Percentiles rank a stretch among this genome's conserved stretches.
Evolutionary conservation across 2,888 invertebrate species (phyloP).

Genomic region (Machimus rusticus): DNA sequence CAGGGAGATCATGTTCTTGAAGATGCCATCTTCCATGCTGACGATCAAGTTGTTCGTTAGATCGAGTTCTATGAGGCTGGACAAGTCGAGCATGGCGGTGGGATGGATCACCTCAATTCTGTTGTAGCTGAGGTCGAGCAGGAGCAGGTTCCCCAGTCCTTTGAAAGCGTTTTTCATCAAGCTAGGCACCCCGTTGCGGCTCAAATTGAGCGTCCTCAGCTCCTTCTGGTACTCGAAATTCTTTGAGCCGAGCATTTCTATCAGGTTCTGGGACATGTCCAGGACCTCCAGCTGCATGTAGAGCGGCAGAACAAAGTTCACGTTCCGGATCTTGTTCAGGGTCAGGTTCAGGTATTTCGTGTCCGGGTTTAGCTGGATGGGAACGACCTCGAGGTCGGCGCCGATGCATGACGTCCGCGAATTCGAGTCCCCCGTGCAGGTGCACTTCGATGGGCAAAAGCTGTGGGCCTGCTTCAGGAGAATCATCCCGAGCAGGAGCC

Average conservation of each 20-base stretch:
- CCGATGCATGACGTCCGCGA: slow-evolving; percentile 79
- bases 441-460: slow-evolving; percentile 82
- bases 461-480: slow-evolving; percentile 64
- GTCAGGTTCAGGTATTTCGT: slow-evolving; percentile 82
- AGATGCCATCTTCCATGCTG: slow-evolving; percentile 74
- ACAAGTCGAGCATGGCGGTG: slow-evolving; percentile 80
- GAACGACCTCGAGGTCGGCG: slow-evolving; percentile 83
- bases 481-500: slow-evolving; percentile 55
- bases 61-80: slow-evolving; percentile 76
- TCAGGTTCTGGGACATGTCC: slow-evolving; percentile 83
- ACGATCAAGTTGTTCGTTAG: slow-evolving; percentile 79
- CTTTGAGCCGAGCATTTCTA: slow-evolving; percentile 79
- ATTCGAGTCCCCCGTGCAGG: slow-evolving; percentile 80
- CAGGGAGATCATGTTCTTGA: slow-evolving; percentile 74
- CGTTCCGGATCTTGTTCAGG: slow-evolving; percentile 81
- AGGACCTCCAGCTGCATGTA: slow-evolving; percentile 81
- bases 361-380: slow-evolving; percentile 89
- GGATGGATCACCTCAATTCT: slow-evolving; percentile 76
- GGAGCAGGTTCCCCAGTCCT: slow-evolving; percentile 72
- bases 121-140: slow-evolving; percentile 80
- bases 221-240: slow-evolving; percentile 82
- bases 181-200: slow-evolving; percentile 75
- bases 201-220: slow-evolving; percentile 78
- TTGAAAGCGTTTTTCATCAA: slow-evolving; percentile 79
- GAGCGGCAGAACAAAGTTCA: slow-evolving; percentile 80